phyloP scores from a whole-genome alignment of 2,888 invertebrate species.

The Mythimna impura region DNA sequence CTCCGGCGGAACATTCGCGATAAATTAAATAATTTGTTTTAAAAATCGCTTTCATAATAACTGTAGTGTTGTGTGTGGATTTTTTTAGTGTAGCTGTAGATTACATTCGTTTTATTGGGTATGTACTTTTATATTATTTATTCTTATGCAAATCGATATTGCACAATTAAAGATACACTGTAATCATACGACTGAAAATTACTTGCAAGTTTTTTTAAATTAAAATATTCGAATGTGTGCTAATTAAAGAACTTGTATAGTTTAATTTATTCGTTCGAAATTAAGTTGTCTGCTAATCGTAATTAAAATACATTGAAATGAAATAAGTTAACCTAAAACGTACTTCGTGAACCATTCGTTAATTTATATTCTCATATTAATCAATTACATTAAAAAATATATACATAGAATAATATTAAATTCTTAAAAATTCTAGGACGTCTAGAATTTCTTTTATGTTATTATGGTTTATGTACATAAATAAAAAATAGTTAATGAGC shows the following conservation, averaged over 20 bases:
- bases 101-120: conserved; percentile 36
- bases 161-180: background rate
- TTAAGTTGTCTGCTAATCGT: background rate
- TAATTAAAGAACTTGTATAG: background rate
- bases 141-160: conserved; percentile 10
- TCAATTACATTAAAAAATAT: too few species aligned
- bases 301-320: background rate
- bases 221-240: background rate
- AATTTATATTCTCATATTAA: too few species aligned
- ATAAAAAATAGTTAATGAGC: conserved; percentile 5
- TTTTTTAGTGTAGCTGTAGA: conserved; percentile 15
- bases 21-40: conserved; percentile 14
- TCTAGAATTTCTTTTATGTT: background rate
- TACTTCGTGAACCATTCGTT: too few species aligned
- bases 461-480: background rate
- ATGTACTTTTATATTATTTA: conserved; percentile 38
- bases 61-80: conserved; percentile 45
- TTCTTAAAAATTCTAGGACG: background rate
- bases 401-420: too few species aligned
- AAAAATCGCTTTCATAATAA: conserved; percentile 11
- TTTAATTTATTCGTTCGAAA: background rate
- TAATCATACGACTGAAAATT: conserved; percentile 4
- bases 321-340: background rate
- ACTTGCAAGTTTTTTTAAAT: background rate
- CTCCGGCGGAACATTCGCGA: conserved; percentile 40